These are phyloP conservation scores for Eleginops maclovinus DNA, from an alignment of 2,113 vertebrate genomes.

Conservation along the genomic window DNA sequence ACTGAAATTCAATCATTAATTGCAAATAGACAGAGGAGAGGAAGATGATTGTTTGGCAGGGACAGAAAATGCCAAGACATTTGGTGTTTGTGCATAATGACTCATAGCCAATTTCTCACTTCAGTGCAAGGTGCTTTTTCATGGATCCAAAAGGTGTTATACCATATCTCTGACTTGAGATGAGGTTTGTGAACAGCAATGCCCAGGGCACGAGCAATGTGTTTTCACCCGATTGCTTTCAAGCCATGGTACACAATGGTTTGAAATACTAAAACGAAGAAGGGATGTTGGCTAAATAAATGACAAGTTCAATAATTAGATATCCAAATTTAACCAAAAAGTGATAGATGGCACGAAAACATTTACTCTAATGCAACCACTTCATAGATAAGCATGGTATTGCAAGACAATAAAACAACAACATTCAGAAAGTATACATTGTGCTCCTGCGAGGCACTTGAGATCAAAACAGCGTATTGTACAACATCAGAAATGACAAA, in stretches of 20 bases:
- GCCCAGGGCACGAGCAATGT: slow-evolving; percentile 71
- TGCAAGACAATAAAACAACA: background rate
- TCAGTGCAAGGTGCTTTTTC: slow-evolving; percentile 76
- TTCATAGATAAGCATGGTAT: background rate
- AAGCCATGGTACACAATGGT: slow-evolving; percentile 57
- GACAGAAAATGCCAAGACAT: slow-evolving; percentile 78
- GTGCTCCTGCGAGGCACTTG: background rate
- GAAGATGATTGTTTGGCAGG: slow-evolving; percentile 80
- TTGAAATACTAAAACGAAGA: slow-evolving; percentile 57
- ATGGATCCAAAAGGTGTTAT: slow-evolving; percentile 77
- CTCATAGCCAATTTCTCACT: slow-evolving; percentile 82
- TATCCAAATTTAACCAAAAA: slow-evolving; percentile 40
- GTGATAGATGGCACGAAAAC: slow-evolving; percentile 21
- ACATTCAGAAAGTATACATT: background rate
- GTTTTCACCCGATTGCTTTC: slow-evolving; percentile 76
- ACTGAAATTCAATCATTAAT: slow-evolving; percentile 83
- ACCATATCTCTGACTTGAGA: slow-evolving; percentile 75
- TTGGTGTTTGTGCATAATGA: slow-evolving; percentile 81
- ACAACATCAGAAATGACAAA: background rate
- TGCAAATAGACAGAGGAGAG: slow-evolving; percentile 82
- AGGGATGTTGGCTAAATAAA: slow-evolving; percentile 44
- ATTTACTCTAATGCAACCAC: slow-evolving; percentile 16
- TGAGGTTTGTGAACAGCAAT: slow-evolving; percentile 69
- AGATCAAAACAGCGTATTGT: background rate
- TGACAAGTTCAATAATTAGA: slow-evolving; percentile 24